Evolutionary conservation across 2,113 vertebrate species (phyloP), one percentile per base, ranked within the genome.

Genomic region (Aspiorhynchus laticeps): DNA sequence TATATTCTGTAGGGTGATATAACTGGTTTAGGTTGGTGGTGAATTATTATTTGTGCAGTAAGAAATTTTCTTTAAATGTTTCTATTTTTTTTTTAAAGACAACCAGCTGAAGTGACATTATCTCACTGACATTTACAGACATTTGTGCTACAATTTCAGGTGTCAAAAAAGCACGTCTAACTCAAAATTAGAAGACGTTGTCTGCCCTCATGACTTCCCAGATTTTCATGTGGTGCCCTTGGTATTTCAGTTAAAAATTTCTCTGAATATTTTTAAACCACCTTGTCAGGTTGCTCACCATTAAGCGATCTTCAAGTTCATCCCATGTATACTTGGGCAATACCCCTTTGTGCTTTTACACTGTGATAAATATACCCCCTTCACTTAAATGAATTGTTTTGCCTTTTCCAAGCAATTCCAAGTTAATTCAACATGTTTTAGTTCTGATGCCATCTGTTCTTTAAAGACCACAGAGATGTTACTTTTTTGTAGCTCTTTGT

Each of bases 71-170:
- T 63, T 59, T 41, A 61, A 33, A 80, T 33, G 46, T 31, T 53
- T 77, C 26, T 8, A 1, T 61, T 33, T 10, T 33, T 21, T 71
- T 41, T 41, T 61, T 24, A 80, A 38, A 51, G 31, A 38, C 36
- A 61, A 4, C 24, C 21, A 38, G 53, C 11, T 80, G 10, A 59
- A 59, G 33, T 80, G 31, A 80, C 51, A 79, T 59, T 59, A 59
- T 80, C 77, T 80, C 31, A 65, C 67, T 84, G 83, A 59, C 69
- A 84, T 84, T 85, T 76, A 61, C 24, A 85, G 83, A 75, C 83
- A 85, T 76, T 53, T 85, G 51, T 85, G 26, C 33, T 41, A 41
- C 73, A 76, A 43, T 85, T 85, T 75, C 33, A 59, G 33, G 26
- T 17, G 77, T 56, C 77, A 79, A 56, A 56, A 36, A 79, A 79